phyloP scores from a whole-genome alignment of 2,113 vertebrate genomes.

The Xenotilapia longispinis region DNA sequence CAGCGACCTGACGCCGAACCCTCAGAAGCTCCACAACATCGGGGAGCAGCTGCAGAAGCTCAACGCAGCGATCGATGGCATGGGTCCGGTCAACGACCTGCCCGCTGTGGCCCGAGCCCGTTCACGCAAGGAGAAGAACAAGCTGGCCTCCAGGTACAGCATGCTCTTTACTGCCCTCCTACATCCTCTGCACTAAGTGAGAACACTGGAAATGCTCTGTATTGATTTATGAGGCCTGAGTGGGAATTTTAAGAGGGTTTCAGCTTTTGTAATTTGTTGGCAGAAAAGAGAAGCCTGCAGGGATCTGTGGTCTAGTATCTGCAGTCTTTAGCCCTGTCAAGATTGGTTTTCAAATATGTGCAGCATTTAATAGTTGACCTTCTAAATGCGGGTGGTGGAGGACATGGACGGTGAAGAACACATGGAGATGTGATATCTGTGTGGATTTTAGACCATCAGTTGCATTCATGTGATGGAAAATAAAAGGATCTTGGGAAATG shows the following conservation, averaged over 20 bases:
- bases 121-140: slow-evolving; percentile 75
- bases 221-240: not conserved
- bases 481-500: not conserved
- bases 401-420: not conserved
- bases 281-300: not conserved
- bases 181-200: not conserved
- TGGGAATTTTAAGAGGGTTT: not conserved
- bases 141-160: slow-evolving; percentile 69
- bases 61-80: slow-evolving; percentile 69
- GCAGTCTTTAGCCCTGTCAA: not conserved
- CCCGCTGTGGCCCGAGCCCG: slow-evolving; percentile 67
- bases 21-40: slow-evolving; percentile 71
- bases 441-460: not conserved
- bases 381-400: not conserved
- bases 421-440: not conserved
- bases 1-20: slow-evolving; percentile 73
- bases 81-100: slow-evolving; percentile 70
- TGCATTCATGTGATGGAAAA: not conserved
- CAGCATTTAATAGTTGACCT: not conserved
- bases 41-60: slow-evolving; percentile 74
- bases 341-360: not conserved
- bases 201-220: not conserved
- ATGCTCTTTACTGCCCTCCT: not conserved
- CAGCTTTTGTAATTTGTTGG: not conserved
- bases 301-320: not conserved